These are phyloP conservation scores for Drosophila meridionalis DNA, from an alignment of 2,888 invertebrate genomes.

Conservation along the genomic window DNA sequence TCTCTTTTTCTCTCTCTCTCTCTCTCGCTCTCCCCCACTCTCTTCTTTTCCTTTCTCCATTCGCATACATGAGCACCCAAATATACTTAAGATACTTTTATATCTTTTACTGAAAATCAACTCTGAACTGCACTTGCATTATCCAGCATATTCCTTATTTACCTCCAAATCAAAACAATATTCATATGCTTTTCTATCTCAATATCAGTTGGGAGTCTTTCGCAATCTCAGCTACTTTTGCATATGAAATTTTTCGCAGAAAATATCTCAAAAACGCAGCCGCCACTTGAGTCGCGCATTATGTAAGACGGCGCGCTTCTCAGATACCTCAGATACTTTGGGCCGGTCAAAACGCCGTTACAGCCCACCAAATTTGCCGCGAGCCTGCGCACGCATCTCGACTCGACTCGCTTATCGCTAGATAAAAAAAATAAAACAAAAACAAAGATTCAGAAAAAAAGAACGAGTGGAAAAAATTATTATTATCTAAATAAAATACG, in stretches of 20 bases:
- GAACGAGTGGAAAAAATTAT: constrained; percentile 28
- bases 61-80: no score
- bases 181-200: constrained; percentile 6
- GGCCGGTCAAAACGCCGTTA: constrained; percentile 34
- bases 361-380: constrained; percentile 20
- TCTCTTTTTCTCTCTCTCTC: no score
- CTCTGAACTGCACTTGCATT: background rate
- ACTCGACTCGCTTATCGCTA: constrained; percentile 62
- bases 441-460: background rate
- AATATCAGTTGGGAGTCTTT: background rate
- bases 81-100: background rate
- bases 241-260: constrained; percentile 21
- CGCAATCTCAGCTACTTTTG: background rate
- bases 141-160: background rate
- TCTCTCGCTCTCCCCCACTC: no score
- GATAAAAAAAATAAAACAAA: constrained; percentile 53
- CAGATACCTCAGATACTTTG: constrained; percentile 26
- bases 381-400: constrained; percentile 17
- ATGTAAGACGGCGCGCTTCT: constrained; percentile 3
- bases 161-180: background rate
- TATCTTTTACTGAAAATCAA: background rate
- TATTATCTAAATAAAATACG: constrained; percentile 77
- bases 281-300: constrained; percentile 6
- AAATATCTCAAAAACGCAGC: constrained; percentile 5
- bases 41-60: no score